phyloP scores from a whole-genome alignment of 2,888 invertebrate genomes.

The Tenthredo notha region DNA sequence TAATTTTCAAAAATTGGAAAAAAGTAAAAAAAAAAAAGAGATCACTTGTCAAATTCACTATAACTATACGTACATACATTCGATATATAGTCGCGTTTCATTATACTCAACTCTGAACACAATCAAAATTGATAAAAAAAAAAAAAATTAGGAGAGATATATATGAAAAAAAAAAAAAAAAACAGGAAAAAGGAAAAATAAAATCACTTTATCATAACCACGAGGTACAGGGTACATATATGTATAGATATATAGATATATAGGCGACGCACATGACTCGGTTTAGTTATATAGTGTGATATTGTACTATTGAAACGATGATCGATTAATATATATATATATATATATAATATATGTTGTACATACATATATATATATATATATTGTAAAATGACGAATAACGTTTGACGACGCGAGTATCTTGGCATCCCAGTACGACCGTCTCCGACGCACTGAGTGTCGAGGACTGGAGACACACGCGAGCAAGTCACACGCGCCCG shows the following conservation, averaged over 20 bases:
- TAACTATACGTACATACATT: too few species aligned
- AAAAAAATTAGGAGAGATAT: too few species aligned
- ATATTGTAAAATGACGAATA: not conserved
- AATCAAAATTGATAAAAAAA: not conserved
- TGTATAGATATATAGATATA: not conserved
- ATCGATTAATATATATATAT: not conserved
- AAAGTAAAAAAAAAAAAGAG: not conserved
- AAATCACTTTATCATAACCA: not conserved
- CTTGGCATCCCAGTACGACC: slow-evolving; percentile 45
- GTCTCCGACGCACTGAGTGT: slow-evolving; percentile 52
- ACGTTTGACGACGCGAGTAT: slow-evolving; percentile 1
- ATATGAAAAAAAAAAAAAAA: not conserved
- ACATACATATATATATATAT: not conserved
- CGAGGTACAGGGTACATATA: not conserved
- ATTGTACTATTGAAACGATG: too few species aligned
- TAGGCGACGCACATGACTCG: not conserved
- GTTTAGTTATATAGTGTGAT: too few species aligned
- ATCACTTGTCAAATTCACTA: not conserved
- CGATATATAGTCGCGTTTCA: not conserved
- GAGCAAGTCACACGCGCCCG: slow-evolving; percentile 68
- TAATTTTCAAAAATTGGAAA: too few species aligned
- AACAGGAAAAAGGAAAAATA: not conserved
- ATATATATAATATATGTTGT: not conserved
- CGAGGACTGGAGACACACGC: slow-evolving; percentile 68
- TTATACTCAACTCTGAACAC: not conserved